Evolutionary conservation across 2,888 invertebrate species (phyloP), one percentile per base, ranked within the genome.

Genomic region (Cryptophagus acutangulus): DNA sequence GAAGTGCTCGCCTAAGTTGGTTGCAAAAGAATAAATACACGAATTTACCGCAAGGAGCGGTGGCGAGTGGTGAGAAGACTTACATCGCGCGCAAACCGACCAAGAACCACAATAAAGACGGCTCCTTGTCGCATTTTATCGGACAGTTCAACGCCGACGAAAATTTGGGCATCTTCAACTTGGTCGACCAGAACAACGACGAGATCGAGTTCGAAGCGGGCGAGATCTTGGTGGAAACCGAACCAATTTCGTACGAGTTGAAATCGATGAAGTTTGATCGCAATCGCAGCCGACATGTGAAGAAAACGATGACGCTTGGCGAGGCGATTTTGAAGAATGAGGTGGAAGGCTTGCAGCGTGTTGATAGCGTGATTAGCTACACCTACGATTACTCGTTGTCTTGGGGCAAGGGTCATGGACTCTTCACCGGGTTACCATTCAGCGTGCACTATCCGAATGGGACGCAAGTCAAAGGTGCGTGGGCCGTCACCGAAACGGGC

Each of bases 361-460:
- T 85, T 30, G 86, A 83, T 46, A 79, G 85, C 18, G 86, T 84
- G 38, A 78, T 89, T 47, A 77, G 76, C 48, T 90, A 85, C 63
- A 75, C 77, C 16, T 84, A 79, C 54, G 78, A 78, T 49, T 81
- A 84, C 55, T 75, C 76, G 12, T 72, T 84, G 45, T 83, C 83
- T 61, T 90, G 88, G 88, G 89, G 89, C 10, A 84, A 84, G 55
- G 82, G 77, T 3, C 83, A 76, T 62, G 87, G 78, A 45, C 82
- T 81, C 66, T 77, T 82, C 30, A 83, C 79, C 41, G 86, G 84
- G 3, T 68, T 86, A 35, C 79, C 79, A 36, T 82, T 83, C 17
- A 74, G 73, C 6, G 78, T 86, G 40, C 74, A 72, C 50, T 68
- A 78, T 55, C 71, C 70, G 2, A 79, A 82, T 52, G 78, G 78